Evolutionary conservation across 92 coral and sea anemone species (phyloP), one percentile per base, ranked within the genome.

Genomic region (Zoanthus solanderi): DNA sequence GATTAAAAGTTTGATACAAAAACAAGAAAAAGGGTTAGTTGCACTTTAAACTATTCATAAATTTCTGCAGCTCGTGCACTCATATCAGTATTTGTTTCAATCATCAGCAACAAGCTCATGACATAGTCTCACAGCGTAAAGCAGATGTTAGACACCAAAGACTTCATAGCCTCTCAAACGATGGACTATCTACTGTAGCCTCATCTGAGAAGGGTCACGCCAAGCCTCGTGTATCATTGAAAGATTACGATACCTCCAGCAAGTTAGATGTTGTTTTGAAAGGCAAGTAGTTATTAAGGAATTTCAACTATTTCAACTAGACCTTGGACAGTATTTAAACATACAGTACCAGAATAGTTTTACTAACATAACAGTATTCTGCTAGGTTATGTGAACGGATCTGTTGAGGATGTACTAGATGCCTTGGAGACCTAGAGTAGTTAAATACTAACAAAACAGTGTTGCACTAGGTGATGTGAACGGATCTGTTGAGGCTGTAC

Each of bases 401-500:
- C 99, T 11, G 89, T 96, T 71, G 98, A 96, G 72, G 99, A 96
- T 6, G 90, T 96, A 12, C 44, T 89, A 53, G 98, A 96, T 85
- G 72, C 28, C 28, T 8, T 28, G 9, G 32, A 3, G 42, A 3
- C 12, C 34, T 67, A 5, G 8, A 67, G 23, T 28, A 11, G 1
- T 7, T 28, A 2, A 2, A 14, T 16, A 18, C 69, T 63, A 17
- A 63, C 30, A 0, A 1, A 28, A 8, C 1, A n/a, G 0, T 63
- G 69, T 9, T 23, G 69, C 6, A 8, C 30, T 54, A 96, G 99
- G 95, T 76, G 99, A 96, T 75, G 99, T 93, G 8, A 89, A 93
- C 81, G 99, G 99, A 31, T 96, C 99, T 11, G 89, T 96, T 71
- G 99, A 96, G 72, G 99, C 99, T 4, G 90, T 96, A 13, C 44